These are phyloP conservation scores for Leuciscus idus DNA, from an alignment of 2,113 vertebrate genomes.

Conservation along the genomic window DNA sequence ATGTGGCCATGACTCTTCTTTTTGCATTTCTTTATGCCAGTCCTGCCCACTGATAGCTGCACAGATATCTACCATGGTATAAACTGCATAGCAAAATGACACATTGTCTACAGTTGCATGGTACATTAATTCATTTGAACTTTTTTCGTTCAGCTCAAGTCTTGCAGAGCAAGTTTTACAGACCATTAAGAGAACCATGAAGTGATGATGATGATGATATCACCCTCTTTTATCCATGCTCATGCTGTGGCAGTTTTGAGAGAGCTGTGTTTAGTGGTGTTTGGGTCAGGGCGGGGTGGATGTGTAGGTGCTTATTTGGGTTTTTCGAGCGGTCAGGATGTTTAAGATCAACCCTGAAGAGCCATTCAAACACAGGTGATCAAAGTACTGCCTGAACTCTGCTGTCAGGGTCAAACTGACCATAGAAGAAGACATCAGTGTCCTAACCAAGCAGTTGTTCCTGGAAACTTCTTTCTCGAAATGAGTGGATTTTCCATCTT, in stretches of 20 bases:
- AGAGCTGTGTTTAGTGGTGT: slow-evolving; percentile 45
- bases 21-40: no score
- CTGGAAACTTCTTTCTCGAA: neutral
- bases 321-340: slow-evolving; percentile 41
- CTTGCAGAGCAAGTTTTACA: neutral
- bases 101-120: neutral
- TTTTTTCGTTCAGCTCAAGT: neutral
- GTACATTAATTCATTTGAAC: neutral
- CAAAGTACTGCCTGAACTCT: neutral
- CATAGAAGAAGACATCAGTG: neutral
- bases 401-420: neutral
- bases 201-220: slow-evolving; percentile 2
- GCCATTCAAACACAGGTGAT: slow-evolving; percentile 47
- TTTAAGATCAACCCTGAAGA: slow-evolving; percentile 47
- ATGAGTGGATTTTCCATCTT: neutral
- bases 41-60: neutral
- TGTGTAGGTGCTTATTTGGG: slow-evolving; percentile 43
- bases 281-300: slow-evolving; percentile 24
- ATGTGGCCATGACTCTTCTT: no score
- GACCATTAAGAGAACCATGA: neutral
- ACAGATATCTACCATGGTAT: neutral
- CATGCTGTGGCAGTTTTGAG: slow-evolving; percentile 14
- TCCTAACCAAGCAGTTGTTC: neutral
- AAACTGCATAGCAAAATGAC: neutral
- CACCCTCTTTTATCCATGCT: slow-evolving; percentile 4